Evolutionary conservation across 2,888 invertebrate species (phyloP), one percentile per base, ranked within the genome.

Genomic region (Eupithecia exiguata): DNA sequence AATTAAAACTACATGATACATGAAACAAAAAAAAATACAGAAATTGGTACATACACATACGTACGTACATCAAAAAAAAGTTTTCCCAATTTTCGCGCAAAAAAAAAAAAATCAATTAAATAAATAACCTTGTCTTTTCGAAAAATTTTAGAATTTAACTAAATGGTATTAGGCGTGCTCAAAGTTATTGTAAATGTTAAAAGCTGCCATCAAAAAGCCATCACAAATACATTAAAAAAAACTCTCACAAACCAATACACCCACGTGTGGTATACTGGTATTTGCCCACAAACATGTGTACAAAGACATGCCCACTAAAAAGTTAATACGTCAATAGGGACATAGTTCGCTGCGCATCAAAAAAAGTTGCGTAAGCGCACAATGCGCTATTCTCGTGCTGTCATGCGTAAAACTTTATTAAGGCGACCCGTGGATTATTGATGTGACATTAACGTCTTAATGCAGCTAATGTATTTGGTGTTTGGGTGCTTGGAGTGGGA

Each of bases 401-500:
- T 89, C 90, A 91, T 85, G 90, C 90, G 90, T 91, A 84, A 92
- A 92, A 93, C 86, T 85, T 86, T 90, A 92, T 93, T 92, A 92
- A 88, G 88, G 84, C 84, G 83, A 82, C 87, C 90, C 90, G 87
- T 91, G 86, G 87, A 91, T 85, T 92, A 93, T 91, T 87, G 93
- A 93, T 94, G 70, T 67, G 80, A 80, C 76, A 77, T 76, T 78
- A 73, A 78, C 68, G 69, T 82, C 79, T 79, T 82, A 79, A 81
- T 84, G 77, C 78, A 77, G 83, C 79, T 68, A 71, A 69, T 14
- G 63, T 53, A 30, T 71, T 40, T 40, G 69, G 62, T 70, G 68
- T 72, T 79, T 69, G 69, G 77, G 78, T 18, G 62, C 10, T 38
- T 65, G 38, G 38, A 65, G 38, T 65, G 36, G 21, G 63, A 35